Evolutionary conservation across 2,797 vertebrate genomes (phyloP), one percentile per base, ranked within the genome.

Genomic region (Spinus olivaceus): DNA sequence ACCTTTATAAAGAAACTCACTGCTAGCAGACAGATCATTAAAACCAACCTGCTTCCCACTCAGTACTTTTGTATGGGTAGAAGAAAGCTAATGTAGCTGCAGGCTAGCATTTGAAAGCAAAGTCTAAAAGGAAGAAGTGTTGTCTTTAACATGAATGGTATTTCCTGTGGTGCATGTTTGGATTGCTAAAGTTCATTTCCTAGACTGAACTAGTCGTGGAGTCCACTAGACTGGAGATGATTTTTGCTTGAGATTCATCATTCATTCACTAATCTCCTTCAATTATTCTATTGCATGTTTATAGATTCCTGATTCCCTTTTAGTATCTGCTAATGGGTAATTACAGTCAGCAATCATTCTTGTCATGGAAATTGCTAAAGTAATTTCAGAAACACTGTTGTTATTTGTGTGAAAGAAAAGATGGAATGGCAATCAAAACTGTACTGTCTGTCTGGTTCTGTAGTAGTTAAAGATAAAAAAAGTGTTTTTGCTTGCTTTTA

Each of bases 251-350:
- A 72, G 72, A 69, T 86, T 69, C 59, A 51, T 77, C 81, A 85
- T 90, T 94, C 32, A 59, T 49, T n/a, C 91, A 44, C 44, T 78
- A 42, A 92, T 95, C 74, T 86, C 46, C 78, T 93, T 84, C 84
- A 87, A 27, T 96, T 88, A 91, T 49, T 83, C 61, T 71, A 8
- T 60, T 96, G 63, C 32, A 65, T 83, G 65, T 57, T 93, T 83
- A 74, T 57, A 86, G 74, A 44, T 87, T 93, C 77, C 88, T 76
- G 83, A 50, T 88, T 90, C 82, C 57, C 66, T 88, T 94, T 95
- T 91, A 86, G 73, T 81, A 87, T 70, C 65, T 90, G 61, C 86
- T 95, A 89, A 94, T 92, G 77, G 86, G 21, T 94, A 88, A 92
- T 96, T 95, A 79, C 4, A 7, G 74, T 85, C 59, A 74, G 59